A percentile compares a stretch with the other conserved stretches of the same genome.
Evolutionary conservation across 2,888 invertebrate genomes (phyloP).

Genomic region (Apotomis turbidana): DNA sequence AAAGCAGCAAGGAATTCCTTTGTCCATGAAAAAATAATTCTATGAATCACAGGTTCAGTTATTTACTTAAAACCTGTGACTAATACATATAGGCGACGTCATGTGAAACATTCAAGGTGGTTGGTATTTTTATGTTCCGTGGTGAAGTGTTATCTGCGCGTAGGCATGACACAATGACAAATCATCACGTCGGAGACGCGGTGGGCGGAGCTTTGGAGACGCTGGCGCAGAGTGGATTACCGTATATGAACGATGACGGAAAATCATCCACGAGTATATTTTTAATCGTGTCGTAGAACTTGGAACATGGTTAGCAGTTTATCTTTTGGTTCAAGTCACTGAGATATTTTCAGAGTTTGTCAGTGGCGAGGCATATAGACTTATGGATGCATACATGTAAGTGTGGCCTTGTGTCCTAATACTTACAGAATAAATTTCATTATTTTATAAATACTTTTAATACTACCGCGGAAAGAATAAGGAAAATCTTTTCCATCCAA

Average conservation of each 20-base stretch:
- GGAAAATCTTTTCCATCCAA: too few species aligned
- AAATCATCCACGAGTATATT: background rate
- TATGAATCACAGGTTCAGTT: conserved; percentile 17
- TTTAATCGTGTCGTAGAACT: conserved; percentile 1
- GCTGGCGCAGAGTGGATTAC: conserved; percentile 12
- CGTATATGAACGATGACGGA: conserved; percentile 23
- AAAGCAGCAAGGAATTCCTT: background rate
- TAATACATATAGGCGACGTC: conserved; percentile 24
- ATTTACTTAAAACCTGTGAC: conserved; percentile 30
- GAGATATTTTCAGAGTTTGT: too few species aligned
- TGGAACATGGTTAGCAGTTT: background rate
- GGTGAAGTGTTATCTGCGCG: conserved; percentile 49
- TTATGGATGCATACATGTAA: too few species aligned
- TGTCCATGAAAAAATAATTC: conserved; percentile 2
- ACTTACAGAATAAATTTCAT: too few species aligned
- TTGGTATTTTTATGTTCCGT: conserved; percentile 38
- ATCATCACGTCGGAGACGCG: conserved; percentile 62
- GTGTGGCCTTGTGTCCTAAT: too few species aligned
- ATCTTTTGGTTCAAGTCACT: too few species aligned
- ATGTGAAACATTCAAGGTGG: conserved; percentile 45
- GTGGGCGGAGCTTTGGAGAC: conserved; percentile 49
- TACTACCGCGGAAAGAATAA: too few species aligned
- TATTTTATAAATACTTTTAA: too few species aligned
- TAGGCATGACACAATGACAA: conserved; percentile 74
- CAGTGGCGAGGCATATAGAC: too few species aligned